Percentiles rank a stretch among this genome's conserved stretches.
Evolutionary conservation across 2,888 invertebrate species (phyloP).

Genomic region (Drosophila fulvimacula): DNA sequence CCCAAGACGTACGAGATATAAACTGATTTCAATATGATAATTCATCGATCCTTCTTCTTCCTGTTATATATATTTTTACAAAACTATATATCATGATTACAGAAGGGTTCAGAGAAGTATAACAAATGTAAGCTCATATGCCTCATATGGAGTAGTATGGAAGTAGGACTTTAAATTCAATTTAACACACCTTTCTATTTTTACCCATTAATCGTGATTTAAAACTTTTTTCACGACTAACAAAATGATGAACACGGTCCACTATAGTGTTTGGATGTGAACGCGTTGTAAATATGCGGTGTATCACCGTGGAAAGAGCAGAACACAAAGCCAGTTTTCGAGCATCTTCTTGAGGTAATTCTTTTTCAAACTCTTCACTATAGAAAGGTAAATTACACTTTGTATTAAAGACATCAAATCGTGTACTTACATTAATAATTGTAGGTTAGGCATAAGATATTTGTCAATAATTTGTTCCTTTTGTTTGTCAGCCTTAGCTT

Average conservation of each 20-base stretch:
- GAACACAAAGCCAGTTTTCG: conserved; percentile 89
- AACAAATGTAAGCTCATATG: no score
- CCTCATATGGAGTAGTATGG: no score
- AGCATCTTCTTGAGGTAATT: conserved; percentile 86
- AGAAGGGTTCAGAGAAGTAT: no score
- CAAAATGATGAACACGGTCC: conserved; percentile 93
- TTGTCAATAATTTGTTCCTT: conserved; percentile 91
- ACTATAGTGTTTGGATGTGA: conserved; percentile 86
- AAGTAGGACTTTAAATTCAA: background rate
- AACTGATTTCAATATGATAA: no score
- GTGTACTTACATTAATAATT: conserved; percentile 87
- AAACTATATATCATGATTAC: no score
- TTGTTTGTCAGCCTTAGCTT: conserved; percentile 91
- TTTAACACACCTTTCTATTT: conserved; percentile 87
- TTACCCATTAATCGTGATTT: conserved; percentile 89
- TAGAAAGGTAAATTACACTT: conserved; percentile 7
- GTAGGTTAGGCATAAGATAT: conserved; percentile 90
- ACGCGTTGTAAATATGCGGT: conserved; percentile 90
- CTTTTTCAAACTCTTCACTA: conserved; percentile 88
- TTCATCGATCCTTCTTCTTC: no score
- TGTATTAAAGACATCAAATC: background rate
- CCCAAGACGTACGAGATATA: no score
- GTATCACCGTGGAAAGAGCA: conserved; percentile 92
- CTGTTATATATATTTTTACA: no score
- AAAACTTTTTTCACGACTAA: conserved; percentile 93